Conservation (phyloP, 2,888 invertebrate species). For the Pheosia tremula region DNA sequence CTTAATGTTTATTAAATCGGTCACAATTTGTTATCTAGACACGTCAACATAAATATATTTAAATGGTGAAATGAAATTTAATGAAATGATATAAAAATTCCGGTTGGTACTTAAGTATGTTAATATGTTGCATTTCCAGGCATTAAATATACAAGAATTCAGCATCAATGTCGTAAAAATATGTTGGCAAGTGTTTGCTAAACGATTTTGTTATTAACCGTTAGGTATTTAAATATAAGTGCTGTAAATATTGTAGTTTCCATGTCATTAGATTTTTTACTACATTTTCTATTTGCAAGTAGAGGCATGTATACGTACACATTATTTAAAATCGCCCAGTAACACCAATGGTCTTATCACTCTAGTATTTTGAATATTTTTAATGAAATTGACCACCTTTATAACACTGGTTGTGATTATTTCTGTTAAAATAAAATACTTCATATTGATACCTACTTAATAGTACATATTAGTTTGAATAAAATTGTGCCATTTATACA, state of each 20-base stretch:
- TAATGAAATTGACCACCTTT: conserved; percentile 50
- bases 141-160: conserved; percentile 8
- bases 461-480: conserved; percentile 57
- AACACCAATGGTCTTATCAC: conserved; percentile 55
- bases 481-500: conserved; percentile 75
- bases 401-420: conserved; percentile 75
- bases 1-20: conserved; percentile 30
- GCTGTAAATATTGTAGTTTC: conserved; percentile 45
- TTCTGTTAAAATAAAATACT: conserved; percentile 49
- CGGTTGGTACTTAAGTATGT: conserved; percentile 40
- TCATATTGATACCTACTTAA: conserved; percentile 49
- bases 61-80: conserved; percentile 11
- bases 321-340: conserved; percentile 29
- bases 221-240: conserved; percentile 27
- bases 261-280: conserved; percentile 61
- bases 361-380: conserved; percentile 32
- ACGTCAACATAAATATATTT: conserved; percentile 15
- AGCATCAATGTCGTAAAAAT: conserved; percentile 3
- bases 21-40: conserved; percentile 40
- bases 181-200: neutral
- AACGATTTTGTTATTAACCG: conserved; percentile 38
- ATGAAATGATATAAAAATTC: conserved; percentile 22
- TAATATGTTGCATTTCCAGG: conserved; percentile 18
- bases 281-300: conserved; percentile 47
- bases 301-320: conserved; percentile 33